Base-by-base conservation (phyloP, 1,140 invertebrate species). In the Drosophila tropicalis region DNA sequence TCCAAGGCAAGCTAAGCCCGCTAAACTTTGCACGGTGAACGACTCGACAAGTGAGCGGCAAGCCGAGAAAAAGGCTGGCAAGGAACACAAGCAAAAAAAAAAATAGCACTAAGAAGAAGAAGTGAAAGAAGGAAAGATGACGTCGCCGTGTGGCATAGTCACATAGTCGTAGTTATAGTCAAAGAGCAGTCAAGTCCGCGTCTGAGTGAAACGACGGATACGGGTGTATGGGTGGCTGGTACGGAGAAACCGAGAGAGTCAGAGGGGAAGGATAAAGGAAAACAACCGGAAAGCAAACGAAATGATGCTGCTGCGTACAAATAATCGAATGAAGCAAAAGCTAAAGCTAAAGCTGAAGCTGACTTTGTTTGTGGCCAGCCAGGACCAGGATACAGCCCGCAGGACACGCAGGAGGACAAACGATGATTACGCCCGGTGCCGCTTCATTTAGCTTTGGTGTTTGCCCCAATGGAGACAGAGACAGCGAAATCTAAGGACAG, bases 1-100 rank as follows among this genome's bases (percentile, higher is more conserved):
- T 87, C 84, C 80, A 70, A 86, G 83, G 79, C 79, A 82, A 87
- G 82, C 74, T 71, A 70, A 73, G 74, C 66, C 40, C 62, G 68
- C 78, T 86, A 78, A 81, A 84, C 74, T 78, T 85, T 72, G 54
- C 74, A 81, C 75, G 83, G 79, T 86, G 83, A 86, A 87, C 83
- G 83, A 87, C 83, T 87, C 83, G 83, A 82, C 79, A 82, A 86
- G 83, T 87, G 79, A 60, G 64, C 44, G 19, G 44, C 44, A 51
- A 51, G 44, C 44, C 44, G 44, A 51, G 44, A 19, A 51, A 51
- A 51, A 51, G 44, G 17, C 12, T 36, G 25, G 15, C 57, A 69
- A 62, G 51, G 36, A 25, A 25, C 41, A 62, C 36, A 39, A 39
- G 36, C 3, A 39, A 40, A 36, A 62, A 62, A 55, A 15, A 62